Base-by-base conservation (phyloP, 2,888 invertebrate species). In the Drosophila sordidula region DNA sequence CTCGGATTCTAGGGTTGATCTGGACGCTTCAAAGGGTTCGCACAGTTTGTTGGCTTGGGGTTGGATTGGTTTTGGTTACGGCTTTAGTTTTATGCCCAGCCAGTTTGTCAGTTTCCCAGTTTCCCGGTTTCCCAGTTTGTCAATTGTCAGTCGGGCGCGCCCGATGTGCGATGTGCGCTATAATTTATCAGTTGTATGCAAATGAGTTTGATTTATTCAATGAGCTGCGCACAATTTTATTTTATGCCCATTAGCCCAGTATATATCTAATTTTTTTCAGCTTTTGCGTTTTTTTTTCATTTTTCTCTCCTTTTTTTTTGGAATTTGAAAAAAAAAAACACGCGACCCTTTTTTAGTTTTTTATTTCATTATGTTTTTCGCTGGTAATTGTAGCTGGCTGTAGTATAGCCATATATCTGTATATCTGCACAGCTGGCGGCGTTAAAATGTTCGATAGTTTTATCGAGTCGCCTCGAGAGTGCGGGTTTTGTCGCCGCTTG, bases 151-250 rank as follows among this genome's bases (percentile, higher is more conserved):
- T 44, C 52, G 65, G 66, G 32, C 51, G 45, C 59, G 54, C 49
- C 47, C 61, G 78, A 65, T 38, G 36, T n/a, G 36, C 39, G 41
- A 41, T 42, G 67, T 76, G 71, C 71, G 66, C 78, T 62, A 78
- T 86, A 88, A 86, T 86, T 86, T 86, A 86, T 86, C 86, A 82
- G 86, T 72, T 71, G 75, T 87, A 87, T 87, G 86, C 86, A 87
- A 87, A 87, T 87, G 84, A 87, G 88, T 88, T 88, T 88, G 87
- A 86, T 87, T 85, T 86, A 87, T 86, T 88, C 88, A 86, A 86
- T 86, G 88, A 88, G 87, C 84, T 82, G 84, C 78, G 85, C 84
- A 79, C 78, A 87, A 83, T 85, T 82, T 78, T 70, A 82, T 77
- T 75, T 75, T 57, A 61, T 72, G 69, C 63, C 75, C 75, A 75